These are phyloP conservation scores for Sebastolobus altivelis DNA, from an alignment of 2,797 vertebrate genomes.

Conservation along the genomic window DNA sequence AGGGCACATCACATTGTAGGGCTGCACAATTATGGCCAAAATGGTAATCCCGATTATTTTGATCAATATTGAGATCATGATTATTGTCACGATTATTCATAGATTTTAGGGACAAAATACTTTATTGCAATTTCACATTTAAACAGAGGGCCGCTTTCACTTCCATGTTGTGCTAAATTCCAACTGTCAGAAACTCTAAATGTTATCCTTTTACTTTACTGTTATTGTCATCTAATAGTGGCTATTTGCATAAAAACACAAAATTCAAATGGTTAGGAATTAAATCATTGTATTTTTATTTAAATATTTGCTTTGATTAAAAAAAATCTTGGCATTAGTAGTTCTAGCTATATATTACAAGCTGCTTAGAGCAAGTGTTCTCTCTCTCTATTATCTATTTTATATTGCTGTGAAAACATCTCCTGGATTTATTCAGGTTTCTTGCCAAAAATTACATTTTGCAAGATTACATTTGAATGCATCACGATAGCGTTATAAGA, in stretches of 20 bases:
- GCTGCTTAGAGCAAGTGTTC: no score
- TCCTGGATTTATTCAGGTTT: background rate
- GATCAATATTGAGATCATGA: no score
- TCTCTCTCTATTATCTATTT: background rate
- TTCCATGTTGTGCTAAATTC: no score
- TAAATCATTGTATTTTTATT: background rate
- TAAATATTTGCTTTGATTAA: background rate
- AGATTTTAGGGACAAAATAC: background rate
- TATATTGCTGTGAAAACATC: no score
- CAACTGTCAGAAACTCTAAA: background rate
- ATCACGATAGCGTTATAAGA: background rate
- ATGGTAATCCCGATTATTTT: background rate
- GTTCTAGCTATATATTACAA: background rate
- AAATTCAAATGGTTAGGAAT: background rate
- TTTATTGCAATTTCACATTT: background rate
- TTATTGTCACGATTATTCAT: background rate
- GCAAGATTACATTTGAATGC: background rate
- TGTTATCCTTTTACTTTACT: background rate
- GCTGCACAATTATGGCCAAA: background rate
- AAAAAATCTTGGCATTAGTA: background rate
- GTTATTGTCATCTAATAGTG: background rate
- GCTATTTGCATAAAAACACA: background rate
- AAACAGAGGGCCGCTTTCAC: background rate
- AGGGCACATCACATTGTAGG: background rate
- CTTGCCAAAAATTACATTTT: background rate